A percentile compares a stretch with the other conserved stretches of the same genome.
phyloP scores from a whole-genome alignment of 2,888 invertebrate species.

The Noctua fimbriata region DNA sequence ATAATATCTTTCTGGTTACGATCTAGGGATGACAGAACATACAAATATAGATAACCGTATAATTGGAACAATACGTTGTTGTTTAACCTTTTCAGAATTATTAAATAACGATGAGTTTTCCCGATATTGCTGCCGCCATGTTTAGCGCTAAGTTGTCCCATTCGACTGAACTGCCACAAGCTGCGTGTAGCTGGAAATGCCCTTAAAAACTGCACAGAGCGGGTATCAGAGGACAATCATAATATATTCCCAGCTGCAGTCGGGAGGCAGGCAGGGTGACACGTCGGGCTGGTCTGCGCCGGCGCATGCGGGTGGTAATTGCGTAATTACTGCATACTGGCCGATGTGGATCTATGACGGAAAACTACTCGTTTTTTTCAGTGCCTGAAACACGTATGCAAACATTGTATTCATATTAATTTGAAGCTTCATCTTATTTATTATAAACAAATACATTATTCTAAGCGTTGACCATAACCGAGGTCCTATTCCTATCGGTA shows the following conservation, averaged over 20 bases:
- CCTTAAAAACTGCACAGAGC: slow-evolving; percentile 10
- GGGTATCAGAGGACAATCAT: slow-evolving; percentile 32
- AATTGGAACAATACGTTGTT: background rate
- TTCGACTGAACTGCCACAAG: slow-evolving; percentile 23
- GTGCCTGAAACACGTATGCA: background rate
- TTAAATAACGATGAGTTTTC: slow-evolving; percentile 1
- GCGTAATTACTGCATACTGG: slow-evolving; percentile 45
- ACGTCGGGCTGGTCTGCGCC: slow-evolving; percentile 34
- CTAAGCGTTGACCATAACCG: background rate
- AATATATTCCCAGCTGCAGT: slow-evolving; percentile 59
- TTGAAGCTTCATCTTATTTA: background rate
- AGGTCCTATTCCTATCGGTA: background rate
- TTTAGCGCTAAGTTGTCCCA: slow-evolving; percentile 1
- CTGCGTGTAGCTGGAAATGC: slow-evolving; percentile 1
- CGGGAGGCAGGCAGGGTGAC: slow-evolving; percentile 25
- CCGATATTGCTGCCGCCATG: slow-evolving; percentile 1
- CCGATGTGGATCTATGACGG: slow-evolving; percentile 4
- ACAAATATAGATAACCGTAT: background rate
- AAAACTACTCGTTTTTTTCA: slow-evolving; percentile 5
- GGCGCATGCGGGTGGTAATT: slow-evolving; percentile 61
- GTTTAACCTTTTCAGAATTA: slow-evolving; percentile 12
- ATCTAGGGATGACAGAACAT: background rate
- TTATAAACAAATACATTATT: background rate
- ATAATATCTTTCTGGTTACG: background rate
- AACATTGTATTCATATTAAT: background rate